Evolutionary conservation across 2,797 vertebrate genomes (phyloP).

Genomic region (Muscicapa comitata): DNA sequence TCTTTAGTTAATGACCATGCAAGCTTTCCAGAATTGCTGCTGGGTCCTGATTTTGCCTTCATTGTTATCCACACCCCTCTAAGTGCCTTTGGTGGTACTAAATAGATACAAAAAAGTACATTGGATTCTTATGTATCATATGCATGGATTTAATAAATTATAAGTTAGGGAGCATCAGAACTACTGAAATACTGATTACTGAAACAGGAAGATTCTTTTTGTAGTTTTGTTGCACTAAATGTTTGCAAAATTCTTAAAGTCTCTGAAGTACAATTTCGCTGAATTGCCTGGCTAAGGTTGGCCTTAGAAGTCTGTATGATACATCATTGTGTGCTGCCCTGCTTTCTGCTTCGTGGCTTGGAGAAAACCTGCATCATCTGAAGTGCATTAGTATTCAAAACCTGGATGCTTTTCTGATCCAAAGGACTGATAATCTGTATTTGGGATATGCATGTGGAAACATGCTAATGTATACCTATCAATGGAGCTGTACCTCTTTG

Average conservation of each 20-base stretch:
- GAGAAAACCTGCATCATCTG: neutral
- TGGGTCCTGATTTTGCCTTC: neutral
- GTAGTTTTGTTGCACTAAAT: neutral
- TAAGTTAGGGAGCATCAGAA: neutral
- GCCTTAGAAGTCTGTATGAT: neutral
- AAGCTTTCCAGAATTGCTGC: neutral
- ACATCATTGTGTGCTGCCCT: neutral
- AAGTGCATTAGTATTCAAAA: neutral
- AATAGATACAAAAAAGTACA: neutral
- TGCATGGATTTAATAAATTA: neutral
- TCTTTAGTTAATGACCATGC: neutral
- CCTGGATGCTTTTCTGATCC: neutral
- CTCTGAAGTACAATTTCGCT: neutral
- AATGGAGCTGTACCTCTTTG: neutral
- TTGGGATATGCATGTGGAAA: neutral
- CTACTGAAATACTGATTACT: neutral
- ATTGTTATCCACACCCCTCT: neutral
- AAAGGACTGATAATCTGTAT: neutral
- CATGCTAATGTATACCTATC: neutral
- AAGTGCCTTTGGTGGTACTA: neutral
- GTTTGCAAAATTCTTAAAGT: neutral
- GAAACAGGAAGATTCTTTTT: neutral
- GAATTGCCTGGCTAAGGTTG: neutral
- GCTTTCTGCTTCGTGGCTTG: neutral
- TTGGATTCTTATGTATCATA: neutral